These are phyloP conservation scores for Blastomussa wellsi DNA, from an alignment of 92 coral and sea anemone genomes.

Conservation along the genomic window DNA sequence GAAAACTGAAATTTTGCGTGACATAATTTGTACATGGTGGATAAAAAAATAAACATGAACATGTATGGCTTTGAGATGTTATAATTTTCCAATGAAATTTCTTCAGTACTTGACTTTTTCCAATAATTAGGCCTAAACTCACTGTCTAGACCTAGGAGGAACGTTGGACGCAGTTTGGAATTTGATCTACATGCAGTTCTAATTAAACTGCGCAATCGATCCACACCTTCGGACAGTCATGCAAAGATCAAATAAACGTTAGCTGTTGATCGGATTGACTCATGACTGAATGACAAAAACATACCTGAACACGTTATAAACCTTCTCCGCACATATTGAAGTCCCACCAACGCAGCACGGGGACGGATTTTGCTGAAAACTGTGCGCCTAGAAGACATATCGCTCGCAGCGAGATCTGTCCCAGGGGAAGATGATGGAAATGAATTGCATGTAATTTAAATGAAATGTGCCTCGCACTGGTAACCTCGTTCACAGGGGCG, in stretches of 20 bases:
- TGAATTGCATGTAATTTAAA: neutral
- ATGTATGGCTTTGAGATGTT: too few relatives aligned
- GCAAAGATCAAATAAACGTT: neutral
- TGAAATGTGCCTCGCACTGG: neutral
- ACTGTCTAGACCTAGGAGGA: too few relatives aligned
- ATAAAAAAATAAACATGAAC: too few relatives aligned
- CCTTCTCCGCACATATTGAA: constrained; percentile 18
- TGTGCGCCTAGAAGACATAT: constrained; percentile 21
- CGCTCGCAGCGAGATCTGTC: neutral
- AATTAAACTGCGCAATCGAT: neutral
- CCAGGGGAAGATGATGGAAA: neutral
- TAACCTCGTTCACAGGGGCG: too few relatives aligned
- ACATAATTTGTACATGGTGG: too few relatives aligned
- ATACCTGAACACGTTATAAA: constrained; percentile 30
- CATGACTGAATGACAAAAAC: neutral
- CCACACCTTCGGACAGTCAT: neutral
- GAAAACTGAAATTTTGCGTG: too few relatives aligned
- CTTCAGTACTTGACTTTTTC: too few relatives aligned
- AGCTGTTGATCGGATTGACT: neutral
- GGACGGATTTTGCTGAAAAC: neutral
- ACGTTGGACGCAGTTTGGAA: too few relatives aligned
- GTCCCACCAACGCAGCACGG: neutral
- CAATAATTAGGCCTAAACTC: too few relatives aligned
- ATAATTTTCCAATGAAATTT: too few relatives aligned
- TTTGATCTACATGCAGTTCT: neutral